Percentiles rank a stretch among this genome's conserved stretches.
phyloP scores from a whole-genome alignment of 2,888 invertebrate genomes.

The Syrista parreyssii region DNA sequence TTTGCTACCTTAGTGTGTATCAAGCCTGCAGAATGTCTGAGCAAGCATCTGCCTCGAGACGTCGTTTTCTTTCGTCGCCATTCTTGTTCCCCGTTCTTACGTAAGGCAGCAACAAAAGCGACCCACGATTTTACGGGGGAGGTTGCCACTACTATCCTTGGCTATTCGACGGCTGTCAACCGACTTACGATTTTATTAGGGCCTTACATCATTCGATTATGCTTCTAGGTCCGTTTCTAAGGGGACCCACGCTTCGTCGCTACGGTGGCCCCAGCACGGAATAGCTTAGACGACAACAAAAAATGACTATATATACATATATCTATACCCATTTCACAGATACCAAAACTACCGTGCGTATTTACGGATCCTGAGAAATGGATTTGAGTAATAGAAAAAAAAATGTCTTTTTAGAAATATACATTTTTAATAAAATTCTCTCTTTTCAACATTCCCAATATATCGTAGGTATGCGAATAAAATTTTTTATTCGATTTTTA shows the following conservation, averaged over 20 bases:
- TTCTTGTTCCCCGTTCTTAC: constrained; percentile 48
- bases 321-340: background rate
- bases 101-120: constrained; percentile 52
- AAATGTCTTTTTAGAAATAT: background rate
- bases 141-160: constrained; percentile 35
- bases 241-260: background rate
- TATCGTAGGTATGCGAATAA: background rate
- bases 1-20: background rate
- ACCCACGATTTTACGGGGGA: constrained; percentile 57
- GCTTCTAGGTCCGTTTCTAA: constrained; percentile 25
- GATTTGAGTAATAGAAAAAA: background rate
- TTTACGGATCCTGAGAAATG: background rate
- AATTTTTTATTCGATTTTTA: no score
- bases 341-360: background rate
- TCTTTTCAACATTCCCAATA: background rate
- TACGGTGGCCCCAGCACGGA: background rate
- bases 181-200: constrained; percentile 65
- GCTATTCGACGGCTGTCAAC: constrained; percentile 55
- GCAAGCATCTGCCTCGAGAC: constrained; percentile 55
- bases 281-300: background rate
- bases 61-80: constrained; percentile 48
- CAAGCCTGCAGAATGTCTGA: constrained; percentile 42
- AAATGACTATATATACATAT: background rate
- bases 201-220: constrained; percentile 63
- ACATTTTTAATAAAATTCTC: background rate